Base-by-base conservation (phyloP, 2,113 vertebrate species). In the Hippolais icterina region DNA sequence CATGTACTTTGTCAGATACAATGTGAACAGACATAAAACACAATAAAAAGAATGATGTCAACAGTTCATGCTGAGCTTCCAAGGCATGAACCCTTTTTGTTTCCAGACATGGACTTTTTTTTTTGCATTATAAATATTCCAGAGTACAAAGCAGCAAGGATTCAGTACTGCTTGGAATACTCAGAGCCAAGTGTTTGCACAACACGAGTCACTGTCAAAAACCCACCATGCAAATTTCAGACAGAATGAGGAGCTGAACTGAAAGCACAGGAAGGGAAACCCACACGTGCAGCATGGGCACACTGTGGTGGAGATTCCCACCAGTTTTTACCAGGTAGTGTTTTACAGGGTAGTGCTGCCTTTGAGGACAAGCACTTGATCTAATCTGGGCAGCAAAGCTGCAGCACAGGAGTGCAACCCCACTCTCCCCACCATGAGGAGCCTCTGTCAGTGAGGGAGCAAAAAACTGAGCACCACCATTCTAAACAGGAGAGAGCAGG, bases 211-310 rank as follows among this genome's bases (percentile, higher is more conserved):
- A 24, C 11, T 28, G 25, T 7, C 10, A 47, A 57, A 53, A 66
- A 28, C 8, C 2, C 9, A 11, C 14, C 0, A 0, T 42, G 20
- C 3, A 44, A 37, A 61, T 31, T 57, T 35, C 31, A 61, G 52
- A 17, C 10, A 18, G 53, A 79, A 39, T 10, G 37, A 78, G 24
- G 29, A 52, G 42, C n/a, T 12, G 16, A 21, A 28, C 7, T 28
- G 39, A 57, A n/a, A 84, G 22, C 15, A 25, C 28, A 35, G n/a
- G 22, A 56, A 35, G 28, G 31, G 17, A 29, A 44, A 39, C 28
- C 11, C 31, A 29, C 18, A 27, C 0, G 44, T 3, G 49, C 2
- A 2, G 50, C 41, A 27, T 3, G 3, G 11, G 4, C 56, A 79
- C 42, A 24, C 33, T 13, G 12, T 7, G 15, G 15, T 11, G 35